These are phyloP conservation scores for Emmelina monodactyla DNA, from an alignment of 2,888 invertebrate species.

Conservation along the genomic window DNA sequence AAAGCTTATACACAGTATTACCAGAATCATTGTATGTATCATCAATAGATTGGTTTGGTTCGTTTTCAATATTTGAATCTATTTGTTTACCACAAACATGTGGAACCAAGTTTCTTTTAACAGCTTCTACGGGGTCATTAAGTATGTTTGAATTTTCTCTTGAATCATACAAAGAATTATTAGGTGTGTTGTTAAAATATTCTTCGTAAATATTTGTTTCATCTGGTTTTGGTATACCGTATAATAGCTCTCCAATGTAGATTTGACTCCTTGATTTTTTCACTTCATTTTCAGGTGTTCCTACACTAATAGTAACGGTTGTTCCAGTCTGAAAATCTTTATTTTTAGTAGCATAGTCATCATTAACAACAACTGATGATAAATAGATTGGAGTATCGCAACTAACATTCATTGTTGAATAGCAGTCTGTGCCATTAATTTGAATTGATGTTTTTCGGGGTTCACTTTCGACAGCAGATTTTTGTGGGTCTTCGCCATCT, in stretches of 20 bases:
- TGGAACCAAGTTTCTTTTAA: constrained; percentile 76
- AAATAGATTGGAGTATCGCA: constrained; percentile 75
- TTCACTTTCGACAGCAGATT: constrained; percentile 30
- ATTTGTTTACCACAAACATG: constrained; percentile 76
- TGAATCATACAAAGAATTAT: constrained; percentile 17
- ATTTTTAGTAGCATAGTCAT: constrained; percentile 50
- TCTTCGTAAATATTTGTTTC: constrained; percentile 51
- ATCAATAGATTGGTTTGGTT: constrained; percentile 11
- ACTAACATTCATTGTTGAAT: constrained; percentile 76
- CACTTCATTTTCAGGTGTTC: constrained; percentile 51
- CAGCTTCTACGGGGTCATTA: constrained; percentile 79
- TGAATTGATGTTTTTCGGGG: constrained; percentile 73
- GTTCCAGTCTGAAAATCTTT: constrained; percentile 62
- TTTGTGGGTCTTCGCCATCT: constrained; percentile 43
- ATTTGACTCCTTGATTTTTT: constrained; percentile 60
- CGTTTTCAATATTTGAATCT: constrained; percentile 20
- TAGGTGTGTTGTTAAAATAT: constrained; percentile 24
- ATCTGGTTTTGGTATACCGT: constrained; percentile 24
- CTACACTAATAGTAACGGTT: constrained; percentile 69
- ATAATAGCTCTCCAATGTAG: constrained; percentile 50
- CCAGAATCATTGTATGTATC: constrained; percentile 26
- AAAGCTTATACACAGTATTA: constrained; percentile 65
- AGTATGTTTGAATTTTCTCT: constrained; percentile 64
- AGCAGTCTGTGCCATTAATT: constrained; percentile 78
- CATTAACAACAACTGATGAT: constrained; percentile 76